These are phyloP conservation scores for Geotrupes spiniger DNA, from an alignment of 2,888 invertebrate genomes.

Conservation along the genomic window DNA sequence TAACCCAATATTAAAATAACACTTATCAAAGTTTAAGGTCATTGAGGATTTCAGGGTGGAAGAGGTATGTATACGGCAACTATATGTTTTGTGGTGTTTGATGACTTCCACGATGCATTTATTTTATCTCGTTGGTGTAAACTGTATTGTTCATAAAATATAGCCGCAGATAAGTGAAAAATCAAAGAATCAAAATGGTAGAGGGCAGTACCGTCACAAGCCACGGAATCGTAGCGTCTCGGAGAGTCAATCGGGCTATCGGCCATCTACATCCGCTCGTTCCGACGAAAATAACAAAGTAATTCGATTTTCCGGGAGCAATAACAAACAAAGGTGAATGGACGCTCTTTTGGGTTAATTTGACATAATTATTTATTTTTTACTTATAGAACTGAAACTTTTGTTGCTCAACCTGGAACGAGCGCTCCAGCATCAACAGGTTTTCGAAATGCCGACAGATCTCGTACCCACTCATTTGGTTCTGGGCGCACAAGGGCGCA, in stretches of 20 bases:
- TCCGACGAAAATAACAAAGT: slow-evolving; percentile 23
- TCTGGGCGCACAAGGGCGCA: slow-evolving; percentile 44
- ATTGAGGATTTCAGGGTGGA: slow-evolving; percentile 87
- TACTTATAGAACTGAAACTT: slow-evolving; percentile 26
- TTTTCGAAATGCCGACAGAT: slow-evolving; percentile 35
- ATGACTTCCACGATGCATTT: neutral
- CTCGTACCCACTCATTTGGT: slow-evolving; percentile 47
- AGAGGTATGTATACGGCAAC: slow-evolving; percentile 54
- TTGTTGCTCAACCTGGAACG: slow-evolving; percentile 44
- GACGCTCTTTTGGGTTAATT: no score
- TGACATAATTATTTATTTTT: slow-evolving; percentile 6
- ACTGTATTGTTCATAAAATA: slow-evolving; percentile 33
- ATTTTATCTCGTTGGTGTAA: slow-evolving; percentile 3
- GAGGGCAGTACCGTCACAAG: slow-evolving; percentile 51
- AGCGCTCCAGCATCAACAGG: slow-evolving; percentile 45
- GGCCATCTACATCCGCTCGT: slow-evolving; percentile 2
- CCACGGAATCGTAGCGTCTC: slow-evolving; percentile 65
- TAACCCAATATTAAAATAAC: slow-evolving; percentile 68
- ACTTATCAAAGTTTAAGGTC: slow-evolving; percentile 76
- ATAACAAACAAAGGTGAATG: slow-evolving; percentile 27
- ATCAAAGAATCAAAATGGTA: slow-evolving; percentile 53
- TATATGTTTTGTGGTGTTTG: neutral
- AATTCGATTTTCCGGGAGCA: slow-evolving; percentile 26
- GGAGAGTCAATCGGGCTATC: slow-evolving; percentile 52
- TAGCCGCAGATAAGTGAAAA: slow-evolving; percentile 63